Base-by-base conservation (phyloP, 2,888 invertebrate genomes). In the Stenodema calcarata region DNA sequence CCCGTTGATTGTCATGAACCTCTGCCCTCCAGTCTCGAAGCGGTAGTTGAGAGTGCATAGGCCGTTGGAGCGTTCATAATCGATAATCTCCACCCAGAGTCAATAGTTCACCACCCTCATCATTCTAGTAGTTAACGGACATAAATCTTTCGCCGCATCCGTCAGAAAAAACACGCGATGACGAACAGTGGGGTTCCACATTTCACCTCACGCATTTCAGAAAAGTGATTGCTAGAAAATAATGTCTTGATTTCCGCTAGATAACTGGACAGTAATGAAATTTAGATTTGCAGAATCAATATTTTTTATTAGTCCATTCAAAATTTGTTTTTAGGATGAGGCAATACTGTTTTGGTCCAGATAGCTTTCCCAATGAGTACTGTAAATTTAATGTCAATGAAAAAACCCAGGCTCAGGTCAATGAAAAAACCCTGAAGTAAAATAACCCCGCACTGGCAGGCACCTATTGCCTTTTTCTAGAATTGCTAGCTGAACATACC, bases 81-180 rank as follows among this genome's bases (percentile, higher is more conserved):
- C 73, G 73, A 73, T 73, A 73, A 73, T 73, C 70, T 70, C 62
- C 62, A 23, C 27, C 62, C 73, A 28, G 73, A 73, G 73, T 73
- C 73, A 73, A 73, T 73, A 73, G 73, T 35, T 73, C 73, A 62
- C 62, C 62, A 62, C 62, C 73, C 73, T 16, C 18, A 41, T 35
- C 73, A 9, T 73, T 18, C 73, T 4, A 73, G 73, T 73, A 14
- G 41, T 62, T 62, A 73, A 73, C 30, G 73, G 28, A 41, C 73
- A 18, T 73, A 73, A 73, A 73, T 73, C 73, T 73, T 18, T 73
- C 73, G 28, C 35, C 73, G 30, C 73, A 41, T 41, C 73, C 73
- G 73, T 41, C 30, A 73, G 41, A 35, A 41, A 73, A 41, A 11
- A 30, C 73, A 73, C 41, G 73, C 73, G 73, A 73, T 73, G 73